phyloP scores from a whole-genome alignment of 2,113 vertebrate species.

The Cairina moschata region DNA sequence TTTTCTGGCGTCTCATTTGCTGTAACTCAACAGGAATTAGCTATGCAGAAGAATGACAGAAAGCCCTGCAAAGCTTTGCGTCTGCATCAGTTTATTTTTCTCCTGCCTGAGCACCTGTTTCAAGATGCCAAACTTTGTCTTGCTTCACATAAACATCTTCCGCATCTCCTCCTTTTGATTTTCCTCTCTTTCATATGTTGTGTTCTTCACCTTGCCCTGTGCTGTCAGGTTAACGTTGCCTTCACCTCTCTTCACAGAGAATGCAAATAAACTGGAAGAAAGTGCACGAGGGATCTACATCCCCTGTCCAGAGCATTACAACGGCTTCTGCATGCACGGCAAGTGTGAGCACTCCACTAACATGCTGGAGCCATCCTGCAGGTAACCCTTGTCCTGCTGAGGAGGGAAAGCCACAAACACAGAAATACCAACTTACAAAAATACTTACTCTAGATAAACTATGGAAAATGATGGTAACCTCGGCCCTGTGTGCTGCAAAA shows the following conservation, averaged over 20 bases:
- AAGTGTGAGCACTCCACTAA: conserved; percentile 93
- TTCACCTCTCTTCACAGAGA: conserved; percentile 80
- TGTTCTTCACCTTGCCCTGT: neutral
- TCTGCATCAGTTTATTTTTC: neutral
- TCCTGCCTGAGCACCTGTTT: conserved; percentile 19
- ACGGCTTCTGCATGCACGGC: conserved; percentile 95
- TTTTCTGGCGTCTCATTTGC: conserved; percentile 11
- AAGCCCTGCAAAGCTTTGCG: conserved; percentile 21
- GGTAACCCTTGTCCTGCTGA: conserved; percentile 76
- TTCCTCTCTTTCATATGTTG: neutral
- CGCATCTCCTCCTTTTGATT: conserved; percentile 13
- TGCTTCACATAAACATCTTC: neutral
- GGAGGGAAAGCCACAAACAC: neutral
- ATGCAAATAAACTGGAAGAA: conserved; percentile 88
- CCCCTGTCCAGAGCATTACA: conserved; percentile 94
- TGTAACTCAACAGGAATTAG: conserved; percentile 15
- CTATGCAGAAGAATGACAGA: conserved; percentile 26
- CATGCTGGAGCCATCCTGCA: conserved; percentile 94
- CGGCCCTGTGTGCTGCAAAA: neutral
- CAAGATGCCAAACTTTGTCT: neutral
- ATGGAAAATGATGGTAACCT: neutral
- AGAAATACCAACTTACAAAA: neutral
- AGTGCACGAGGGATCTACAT: conserved; percentile 88
- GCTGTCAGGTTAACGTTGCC: conserved; percentile 20
- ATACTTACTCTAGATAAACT: neutral